phyloP scores from a whole-genome alignment of 2,797 vertebrate genomes.

The Ctenosaura bakeri region DNA sequence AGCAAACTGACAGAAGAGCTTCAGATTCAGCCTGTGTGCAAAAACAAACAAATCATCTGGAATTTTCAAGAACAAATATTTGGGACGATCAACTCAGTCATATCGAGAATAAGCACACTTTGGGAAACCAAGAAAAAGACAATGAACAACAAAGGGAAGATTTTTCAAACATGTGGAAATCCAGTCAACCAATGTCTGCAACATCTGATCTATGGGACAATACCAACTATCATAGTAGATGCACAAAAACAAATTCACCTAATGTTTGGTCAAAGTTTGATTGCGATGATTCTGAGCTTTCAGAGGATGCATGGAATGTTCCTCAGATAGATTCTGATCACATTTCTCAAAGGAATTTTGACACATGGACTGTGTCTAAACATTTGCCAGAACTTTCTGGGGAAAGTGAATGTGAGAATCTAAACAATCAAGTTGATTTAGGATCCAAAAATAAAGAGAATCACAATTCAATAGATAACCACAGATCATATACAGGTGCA shows the following conservation, averaged over 20 bases:
- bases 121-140: conserved; percentile 49
- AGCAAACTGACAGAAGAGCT: conserved; percentile 73
- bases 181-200: conserved; percentile 51
- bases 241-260: conserved; percentile 45
- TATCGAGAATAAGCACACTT: conserved; percentile 47
- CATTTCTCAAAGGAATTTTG: conserved; percentile 51
- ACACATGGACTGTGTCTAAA: conserved; percentile 72
- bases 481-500: conserved; percentile 51
- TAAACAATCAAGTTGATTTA: conserved; percentile 47
- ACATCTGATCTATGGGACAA: conserved; percentile 73
- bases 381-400: conserved; percentile 63
- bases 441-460: conserved; percentile 65
- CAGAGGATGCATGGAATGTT: conserved; percentile 73
- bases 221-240: conserved; percentile 40
- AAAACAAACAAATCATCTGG: conserved; percentile 67
- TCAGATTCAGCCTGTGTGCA: conserved; percentile 78
- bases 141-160: conserved; percentile 66
- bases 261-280: conserved; percentile 74
- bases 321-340: conserved; percentile 59
- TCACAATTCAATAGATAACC: conserved; percentile 48
- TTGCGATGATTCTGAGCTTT: conserved; percentile 54
- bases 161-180: conserved; percentile 75
- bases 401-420: conserved; percentile 51
- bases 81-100: conserved; percentile 72
- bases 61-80: conserved; percentile 63